Conservation (phyloP, 2,888 invertebrate genomes). For the Watsonalla cultraria region DNA sequence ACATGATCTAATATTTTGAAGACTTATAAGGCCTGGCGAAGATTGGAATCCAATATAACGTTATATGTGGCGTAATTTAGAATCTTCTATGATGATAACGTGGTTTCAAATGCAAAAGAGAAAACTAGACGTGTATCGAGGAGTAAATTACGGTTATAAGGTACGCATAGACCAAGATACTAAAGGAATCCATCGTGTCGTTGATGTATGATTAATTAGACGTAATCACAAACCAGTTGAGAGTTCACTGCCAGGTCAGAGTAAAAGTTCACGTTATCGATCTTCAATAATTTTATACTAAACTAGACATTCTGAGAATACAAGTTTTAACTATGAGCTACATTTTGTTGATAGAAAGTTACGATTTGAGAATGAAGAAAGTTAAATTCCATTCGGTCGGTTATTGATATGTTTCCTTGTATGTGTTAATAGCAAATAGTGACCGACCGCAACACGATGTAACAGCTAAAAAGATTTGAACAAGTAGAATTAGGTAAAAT, state of each 20-base stretch:
- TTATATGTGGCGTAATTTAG: too few relatives aligned
- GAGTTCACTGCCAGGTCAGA: constrained; percentile 21
- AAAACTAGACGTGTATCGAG: too few relatives aligned
- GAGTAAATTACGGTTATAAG: not conserved
- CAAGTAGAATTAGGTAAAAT: not conserved
- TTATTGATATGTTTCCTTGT: not conserved
- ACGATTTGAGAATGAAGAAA: constrained; percentile 1
- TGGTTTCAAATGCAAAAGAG: too few relatives aligned
- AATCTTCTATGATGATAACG: too few relatives aligned
- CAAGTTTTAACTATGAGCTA: not conserved
- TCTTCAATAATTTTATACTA: constrained; percentile 11
- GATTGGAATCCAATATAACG: too few relatives aligned
- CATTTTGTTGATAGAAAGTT: constrained; percentile 8
- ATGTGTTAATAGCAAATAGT: not conserved
- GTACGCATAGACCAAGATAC: not conserved
- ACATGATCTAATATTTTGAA: too few relatives aligned
- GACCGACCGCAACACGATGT: not conserved
- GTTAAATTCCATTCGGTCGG: not conserved
- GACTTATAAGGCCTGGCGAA: too few relatives aligned
- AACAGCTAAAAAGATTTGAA: not conserved
- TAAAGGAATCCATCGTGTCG: constrained; percentile 3
- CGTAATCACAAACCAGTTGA: constrained; percentile 27
- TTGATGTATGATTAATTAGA: constrained; percentile 22
- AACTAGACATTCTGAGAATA: not conserved
- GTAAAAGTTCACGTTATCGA: constrained; percentile 21